These are phyloP conservation scores for Gnatocerus cornutus DNA, from an alignment of 2,888 invertebrate genomes.

Conservation along the genomic window DNA sequence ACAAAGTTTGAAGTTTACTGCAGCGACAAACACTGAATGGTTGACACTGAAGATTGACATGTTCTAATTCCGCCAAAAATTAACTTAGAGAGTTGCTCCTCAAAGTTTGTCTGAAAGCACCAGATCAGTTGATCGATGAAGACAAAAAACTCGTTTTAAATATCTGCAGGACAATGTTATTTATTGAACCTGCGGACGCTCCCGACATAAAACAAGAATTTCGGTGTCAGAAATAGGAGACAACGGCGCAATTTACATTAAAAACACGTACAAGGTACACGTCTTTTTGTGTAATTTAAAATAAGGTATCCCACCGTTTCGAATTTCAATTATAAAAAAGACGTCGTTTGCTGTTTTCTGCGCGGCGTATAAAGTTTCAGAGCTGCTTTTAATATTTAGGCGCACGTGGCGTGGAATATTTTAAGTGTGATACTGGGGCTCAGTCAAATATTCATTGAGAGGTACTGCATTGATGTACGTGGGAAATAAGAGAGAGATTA, in stretches of 20 bases:
- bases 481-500: background rate
- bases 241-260: conserved; percentile 3
- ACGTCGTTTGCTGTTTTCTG: too few relatives aligned
- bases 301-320: too few relatives aligned
- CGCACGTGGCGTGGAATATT: conserved; percentile 8
- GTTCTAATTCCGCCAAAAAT: conserved; percentile 11
- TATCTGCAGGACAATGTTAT: too few relatives aligned
- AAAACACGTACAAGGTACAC: conserved; percentile 5
- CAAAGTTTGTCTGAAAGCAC: too few relatives aligned
- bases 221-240: too few relatives aligned
- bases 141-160: too few relatives aligned
- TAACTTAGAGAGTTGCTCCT: conserved; percentile 7
- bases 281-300: conserved; percentile 5
- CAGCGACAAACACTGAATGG: background rate
- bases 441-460: too few relatives aligned
- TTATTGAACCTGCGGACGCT: too few relatives aligned
- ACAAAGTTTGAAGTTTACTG: background rate
- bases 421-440: too few relatives aligned
- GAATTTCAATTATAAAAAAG: conserved; percentile 5
- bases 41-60: conserved; percentile 19
- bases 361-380: background rate
- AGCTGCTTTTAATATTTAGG: conserved; percentile 3
- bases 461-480: too few relatives aligned
- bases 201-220: too few relatives aligned
- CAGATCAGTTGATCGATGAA: too few relatives aligned